Evolutionary conservation across 2,113 vertebrate species (phyloP).

Genomic region (Paradisaea rubra): DNA sequence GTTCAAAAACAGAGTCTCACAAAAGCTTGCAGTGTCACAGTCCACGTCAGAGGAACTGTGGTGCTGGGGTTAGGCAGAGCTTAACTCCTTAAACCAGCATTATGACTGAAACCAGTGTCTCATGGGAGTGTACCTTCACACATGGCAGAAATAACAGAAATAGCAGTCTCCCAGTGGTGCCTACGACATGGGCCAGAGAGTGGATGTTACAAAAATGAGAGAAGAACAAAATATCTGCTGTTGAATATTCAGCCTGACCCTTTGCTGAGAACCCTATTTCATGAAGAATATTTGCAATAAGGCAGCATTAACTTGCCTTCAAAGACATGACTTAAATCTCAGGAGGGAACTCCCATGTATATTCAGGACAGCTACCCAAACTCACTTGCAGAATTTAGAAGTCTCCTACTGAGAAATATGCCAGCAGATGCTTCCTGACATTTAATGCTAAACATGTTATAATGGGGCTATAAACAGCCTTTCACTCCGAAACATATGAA

Average conservation of each 20-base stretch:
- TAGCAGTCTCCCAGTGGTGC: neutral
- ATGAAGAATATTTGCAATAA: neutral
- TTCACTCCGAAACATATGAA: neutral
- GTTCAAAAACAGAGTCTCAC: neutral
- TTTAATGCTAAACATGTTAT: slow-evolving; percentile 25
- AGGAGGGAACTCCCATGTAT: slow-evolving; percentile 23
- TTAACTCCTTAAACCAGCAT: neutral
- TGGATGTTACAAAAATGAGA: neutral
- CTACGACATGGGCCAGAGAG: neutral
- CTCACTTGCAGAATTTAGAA: slow-evolving; percentile 19
- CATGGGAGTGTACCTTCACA: neutral
- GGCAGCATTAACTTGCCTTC: neutral
- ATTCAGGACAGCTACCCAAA: slow-evolving; percentile 13
- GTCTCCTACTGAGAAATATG: slow-evolving; percentile 6
- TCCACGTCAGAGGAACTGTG: rapidly evolving
- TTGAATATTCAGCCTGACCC: neutral
- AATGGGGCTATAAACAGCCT: slow-evolving; percentile 42
- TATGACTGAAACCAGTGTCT: neutral
- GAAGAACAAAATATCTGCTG: neutral
- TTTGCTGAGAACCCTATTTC: neutral
- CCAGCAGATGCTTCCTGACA: slow-evolving; percentile 45
- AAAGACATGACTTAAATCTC: neutral
- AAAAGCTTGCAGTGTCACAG: neutral
- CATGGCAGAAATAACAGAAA: neutral
- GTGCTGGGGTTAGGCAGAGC: neutral